These are phyloP conservation scores for Peromyscus melanophrys DNA, from an alignment of 2,797 vertebrate species.

Conservation along the genomic window DNA sequence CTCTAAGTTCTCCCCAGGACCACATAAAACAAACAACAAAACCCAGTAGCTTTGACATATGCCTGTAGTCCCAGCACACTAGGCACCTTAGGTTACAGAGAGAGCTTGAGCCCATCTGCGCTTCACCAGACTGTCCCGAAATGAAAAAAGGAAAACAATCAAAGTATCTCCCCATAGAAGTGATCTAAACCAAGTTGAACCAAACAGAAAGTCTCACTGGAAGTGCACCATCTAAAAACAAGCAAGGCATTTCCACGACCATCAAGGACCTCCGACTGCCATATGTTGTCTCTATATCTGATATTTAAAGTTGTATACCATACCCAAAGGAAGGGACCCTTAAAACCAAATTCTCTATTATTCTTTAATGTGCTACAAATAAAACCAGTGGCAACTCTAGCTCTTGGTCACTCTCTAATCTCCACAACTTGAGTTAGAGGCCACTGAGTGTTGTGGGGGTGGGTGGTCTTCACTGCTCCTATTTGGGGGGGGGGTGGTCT, in stretches of 20 bases:
- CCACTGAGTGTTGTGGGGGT: not conserved
- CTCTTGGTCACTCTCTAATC: not conserved
- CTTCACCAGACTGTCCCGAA: not conserved
- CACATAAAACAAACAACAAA: not conserved
- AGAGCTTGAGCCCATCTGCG: not conserved
- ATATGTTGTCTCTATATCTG: not conserved
- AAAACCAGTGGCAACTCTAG: constrained; percentile 16
- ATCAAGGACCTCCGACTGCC: not conserved
- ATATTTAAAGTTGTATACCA: not conserved
- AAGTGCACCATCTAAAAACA: not conserved
- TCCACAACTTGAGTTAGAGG: not conserved
- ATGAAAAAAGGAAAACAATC: not conserved
- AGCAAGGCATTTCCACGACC: not conserved
- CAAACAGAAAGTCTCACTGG: not conserved
- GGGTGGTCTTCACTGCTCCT: not conserved
- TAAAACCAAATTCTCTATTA: not conserved
- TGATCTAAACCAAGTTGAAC: not conserved
- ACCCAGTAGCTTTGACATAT: not conserved
- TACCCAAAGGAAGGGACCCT: not conserved
- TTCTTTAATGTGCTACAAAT: not conserved
- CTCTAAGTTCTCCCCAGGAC: not conserved
- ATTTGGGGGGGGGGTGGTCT: not conserved
- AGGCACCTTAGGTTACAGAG: not conserved
- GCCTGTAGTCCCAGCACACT: not conserved
- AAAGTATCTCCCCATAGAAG: constrained; percentile 13